Base-by-base conservation (phyloP, 2,888 invertebrate species). In the Morpho helenor region DNA sequence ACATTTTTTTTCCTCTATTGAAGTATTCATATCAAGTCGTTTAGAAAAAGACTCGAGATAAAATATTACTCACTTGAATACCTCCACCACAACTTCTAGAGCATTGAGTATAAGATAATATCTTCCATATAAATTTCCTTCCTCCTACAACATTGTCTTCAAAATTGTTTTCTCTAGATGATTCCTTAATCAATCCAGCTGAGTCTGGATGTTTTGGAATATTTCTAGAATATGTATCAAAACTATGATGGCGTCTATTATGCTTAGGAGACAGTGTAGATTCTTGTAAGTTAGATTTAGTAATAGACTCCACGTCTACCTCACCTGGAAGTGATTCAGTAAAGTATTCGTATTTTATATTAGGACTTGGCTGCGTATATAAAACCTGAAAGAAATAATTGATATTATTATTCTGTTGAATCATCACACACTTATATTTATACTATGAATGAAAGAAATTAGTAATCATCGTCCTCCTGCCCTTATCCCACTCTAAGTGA, bases 281-380 rank as follows among this genome's bases (percentile, higher is more conserved):
- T 16, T 82, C 82, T 46, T 72, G 68, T 57, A 75, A 59, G 51
- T 73, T 77, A 1, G 72, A 56, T 68, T 70, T 75, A 6, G 79
- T 75, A 7, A 69, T 66, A 2, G 73, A 65, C 53, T 85, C 86
- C 72, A 84, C 67, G 16, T 84, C 82, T 60, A 82, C 72, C 52
- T 87, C 84, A 64, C 80, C 80, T 56, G 86, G 77, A 54, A 92
- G 77, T 52, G 95, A 90, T 52, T 97, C 96, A 44, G 97, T 87
- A 66, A 96, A 94, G 79, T 97, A 98, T 76, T 97, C 96, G 78
- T 98, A 98, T 78, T 96, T 95, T 67, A 98, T 94, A n/a, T 96
- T 97, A 0, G 96, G 95, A 86, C 97, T 97, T 50, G 94, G 92
- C 78, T 96, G 94, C 68, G 96, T 95, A 69, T 94, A 95, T 59